Conservation (phyloP, 1,140 invertebrate species). For the Drosophila parabipectinata region DNA sequence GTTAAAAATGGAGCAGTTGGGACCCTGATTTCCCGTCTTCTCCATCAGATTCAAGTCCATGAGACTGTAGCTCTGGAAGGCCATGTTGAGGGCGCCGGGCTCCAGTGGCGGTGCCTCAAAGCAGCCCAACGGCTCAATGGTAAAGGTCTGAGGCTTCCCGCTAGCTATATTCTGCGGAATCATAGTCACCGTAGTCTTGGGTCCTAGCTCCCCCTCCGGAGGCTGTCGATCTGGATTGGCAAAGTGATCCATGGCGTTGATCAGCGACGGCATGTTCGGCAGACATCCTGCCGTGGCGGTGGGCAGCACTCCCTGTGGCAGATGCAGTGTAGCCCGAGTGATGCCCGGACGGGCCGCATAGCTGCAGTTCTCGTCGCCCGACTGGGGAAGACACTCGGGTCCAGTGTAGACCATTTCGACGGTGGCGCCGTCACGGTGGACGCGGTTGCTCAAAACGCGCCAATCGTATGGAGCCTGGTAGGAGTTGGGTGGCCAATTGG, state of each 20-base stretch:
- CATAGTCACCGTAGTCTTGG: constrained; percentile 12
- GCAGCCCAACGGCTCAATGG: constrained; percentile 10
- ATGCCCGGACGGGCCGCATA: constrained; percentile 25
- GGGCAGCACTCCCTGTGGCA: constrained; percentile 34
- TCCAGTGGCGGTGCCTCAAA: not conserved
- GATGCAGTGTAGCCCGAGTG: constrained; percentile 14
- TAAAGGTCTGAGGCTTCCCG: not conserved
- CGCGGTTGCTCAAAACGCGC: constrained; percentile 16
- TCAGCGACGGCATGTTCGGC: constrained; percentile 23
- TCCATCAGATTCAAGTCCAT: not conserved
- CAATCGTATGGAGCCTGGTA: constrained; percentile 26
- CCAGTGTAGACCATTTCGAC: constrained; percentile 39
- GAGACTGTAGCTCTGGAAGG: constrained; percentile 30
- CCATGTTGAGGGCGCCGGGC: constrained; percentile 3
- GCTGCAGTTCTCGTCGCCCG: not conserved
- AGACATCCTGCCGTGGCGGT: not conserved
- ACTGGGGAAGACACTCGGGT: not conserved
- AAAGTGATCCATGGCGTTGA: constrained; percentile 27
- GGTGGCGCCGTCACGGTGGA: constrained; percentile 14
- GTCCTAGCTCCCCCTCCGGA: not conserved
- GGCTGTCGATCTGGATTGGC: constrained; percentile 13
- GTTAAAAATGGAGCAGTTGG: not conserved
- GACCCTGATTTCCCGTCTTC: not conserved
- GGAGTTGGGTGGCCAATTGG: not conserved
- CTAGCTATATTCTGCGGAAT: not conserved